Evolutionary conservation across 2,113 vertebrate genomes (phyloP), one percentile per base, ranked within the genome.

Genomic region (Pao palembangensis): DNA sequence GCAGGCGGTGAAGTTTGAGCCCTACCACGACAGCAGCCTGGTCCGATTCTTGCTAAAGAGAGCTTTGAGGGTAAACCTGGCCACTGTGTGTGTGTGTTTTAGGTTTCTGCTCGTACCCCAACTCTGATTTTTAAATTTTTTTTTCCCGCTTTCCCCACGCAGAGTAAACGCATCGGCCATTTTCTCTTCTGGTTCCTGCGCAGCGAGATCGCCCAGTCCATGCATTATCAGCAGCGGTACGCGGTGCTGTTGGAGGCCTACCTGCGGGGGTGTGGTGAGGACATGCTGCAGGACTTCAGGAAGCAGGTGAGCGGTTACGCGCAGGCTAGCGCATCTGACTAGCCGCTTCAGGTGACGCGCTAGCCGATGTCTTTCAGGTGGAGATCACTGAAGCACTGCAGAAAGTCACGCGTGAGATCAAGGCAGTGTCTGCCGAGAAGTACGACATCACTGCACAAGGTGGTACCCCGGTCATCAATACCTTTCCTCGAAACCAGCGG

Each of bases 161-260:
- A 99, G 97, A 98, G 96, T 81, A 98, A 98, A 82, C 92, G 96
- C 55, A 98, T 98, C 0, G 97, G 97, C 18, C 97, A 99, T 80
- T 99, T 99, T 75, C 90, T 99, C 71, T 99, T 99, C 89, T 99
- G 98, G 98, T 98, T 98, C 86, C 82, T 99, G 78, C 93, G 96
- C 80, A 99, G 98, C 1, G 96, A 99, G 89, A 99, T 99, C 15
- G 95, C 95, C n/a, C 95, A 98, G 77, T 99, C 96, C 46, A 94
- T 94, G 92, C 96, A 99, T 75, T 98, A 98, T 78, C 96, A 97
- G 34, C 96, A 98, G 87, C 91, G 98, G 55, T 99, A 96, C 6
- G 94, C 96, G 0, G 95, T 99, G 56, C 92, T 99, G 69, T 88
- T 99, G 3, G 98, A 99, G 86, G 94, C 96, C 16, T 98, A 98